Evolutionary conservation across 2,797 vertebrate genomes (phyloP), one percentile per base, ranked within the genome.

Genomic region (Psittacula derbiana): DNA sequence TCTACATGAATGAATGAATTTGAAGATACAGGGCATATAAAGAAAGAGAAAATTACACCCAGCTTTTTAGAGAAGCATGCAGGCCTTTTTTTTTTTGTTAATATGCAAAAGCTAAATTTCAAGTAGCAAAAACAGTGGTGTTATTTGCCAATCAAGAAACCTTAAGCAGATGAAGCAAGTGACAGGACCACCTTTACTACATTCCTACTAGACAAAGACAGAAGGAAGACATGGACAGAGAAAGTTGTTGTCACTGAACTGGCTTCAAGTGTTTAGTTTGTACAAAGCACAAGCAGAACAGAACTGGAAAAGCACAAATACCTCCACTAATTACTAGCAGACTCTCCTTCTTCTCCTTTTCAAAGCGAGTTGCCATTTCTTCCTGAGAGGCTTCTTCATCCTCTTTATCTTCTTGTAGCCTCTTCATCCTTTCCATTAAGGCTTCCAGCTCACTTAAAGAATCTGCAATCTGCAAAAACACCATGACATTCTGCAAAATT

Each of bases 351-450:
- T 98, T 98, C 85, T 98, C 98, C 71, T 98, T 98, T 89, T 98
- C 98, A 95, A 98, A 98, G 84, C 98, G 98, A 73, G 98, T 98
- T 93, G 98, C 98, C 98, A 98, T 98, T 96, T 98, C 98, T 95
- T 98, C 98, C 89, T 98, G 98, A 73, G 98, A 98, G 11, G 98
- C 97, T 80, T 98, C 98, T 57, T 98, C 98, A 0, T 98, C 98
- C 86, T 98, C 98, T 73, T 97, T 97, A 70, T 98, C 98, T 96
- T 98, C 98, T 60, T 98, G 98, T 43, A 98, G 97, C 90, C 98
- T 98, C 94, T 98, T 98, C 98, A 98, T 98, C 89, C 98, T 98
- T 80, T 98, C 98, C 98, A 98, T 98, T 85, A 98, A 96, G 91
- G 98, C 98, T 94, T 98, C 98, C 71, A 98, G 96, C 95, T 98